Conservation (phyloP, 1,140 invertebrate genomes). For the Scaptomyza pallida region DNA sequence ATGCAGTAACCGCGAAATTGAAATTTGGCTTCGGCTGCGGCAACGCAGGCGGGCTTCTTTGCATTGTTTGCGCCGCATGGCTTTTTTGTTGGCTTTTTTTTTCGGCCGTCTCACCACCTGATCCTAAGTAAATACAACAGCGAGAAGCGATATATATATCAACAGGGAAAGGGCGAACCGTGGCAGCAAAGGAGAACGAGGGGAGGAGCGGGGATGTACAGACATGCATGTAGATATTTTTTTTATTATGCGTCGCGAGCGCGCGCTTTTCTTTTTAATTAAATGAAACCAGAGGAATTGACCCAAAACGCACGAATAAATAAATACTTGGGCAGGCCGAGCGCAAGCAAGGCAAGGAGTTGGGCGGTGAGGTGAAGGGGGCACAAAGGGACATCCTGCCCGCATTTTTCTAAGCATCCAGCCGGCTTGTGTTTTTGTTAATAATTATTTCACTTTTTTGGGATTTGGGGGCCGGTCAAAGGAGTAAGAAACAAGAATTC, state of each 20-base stretch:
- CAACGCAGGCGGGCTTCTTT: constrained; percentile 64
- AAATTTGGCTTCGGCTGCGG: constrained; percentile 64
- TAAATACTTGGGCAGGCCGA: constrained; percentile 54
- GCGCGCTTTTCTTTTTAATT: constrained; percentile 82
- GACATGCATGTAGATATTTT: constrained; percentile 69
- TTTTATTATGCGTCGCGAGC: constrained; percentile 59
- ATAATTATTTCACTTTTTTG: constrained; percentile 77
- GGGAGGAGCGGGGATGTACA: constrained; percentile 6
- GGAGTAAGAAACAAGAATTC: constrained; percentile 66
- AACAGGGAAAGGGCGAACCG: constrained; percentile 23
- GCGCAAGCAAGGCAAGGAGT: not conserved
- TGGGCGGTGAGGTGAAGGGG: not conserved
- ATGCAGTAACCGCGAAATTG: constrained; percentile 81
- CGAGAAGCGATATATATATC: constrained; percentile 13
- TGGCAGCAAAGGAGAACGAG: no score
- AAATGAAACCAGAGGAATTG: constrained; percentile 84
- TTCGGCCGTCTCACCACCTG: constrained; percentile 74
- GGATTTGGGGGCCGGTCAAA: not conserved
- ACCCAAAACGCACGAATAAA: constrained; percentile 81
- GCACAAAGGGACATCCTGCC: not conserved
- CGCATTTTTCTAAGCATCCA: constrained; percentile 47
- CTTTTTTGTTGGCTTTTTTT: constrained; percentile 5
- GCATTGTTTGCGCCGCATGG: constrained; percentile 60
- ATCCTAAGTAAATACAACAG: constrained; percentile 82
- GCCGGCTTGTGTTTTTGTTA: constrained; percentile 67